Percentiles rank a stretch among this genome's conserved stretches.
Conservation (phyloP, 30 jellyfish, hydroid and myxozoan species). For the Mastigias papua region DNA sequence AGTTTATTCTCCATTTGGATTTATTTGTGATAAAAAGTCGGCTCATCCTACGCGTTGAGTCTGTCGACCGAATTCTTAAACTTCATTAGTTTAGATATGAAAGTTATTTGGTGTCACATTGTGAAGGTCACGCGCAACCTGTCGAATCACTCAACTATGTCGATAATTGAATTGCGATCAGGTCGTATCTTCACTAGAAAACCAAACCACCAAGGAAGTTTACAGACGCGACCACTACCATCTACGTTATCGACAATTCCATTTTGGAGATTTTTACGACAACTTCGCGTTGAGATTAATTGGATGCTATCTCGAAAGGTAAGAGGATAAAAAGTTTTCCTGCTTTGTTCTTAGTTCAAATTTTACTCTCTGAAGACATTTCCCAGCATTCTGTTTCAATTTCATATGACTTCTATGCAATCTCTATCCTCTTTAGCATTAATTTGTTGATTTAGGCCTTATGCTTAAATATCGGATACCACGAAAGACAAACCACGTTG, state of each 20-base stretch:
- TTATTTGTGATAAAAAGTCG: not conserved
- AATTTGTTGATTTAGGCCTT: too few species aligned
- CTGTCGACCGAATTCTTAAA: too few species aligned
- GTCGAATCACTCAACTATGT: conserved; percentile 53
- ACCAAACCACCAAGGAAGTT: conserved; percentile 64
- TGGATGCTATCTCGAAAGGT: not conserved
- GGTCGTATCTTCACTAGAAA: conserved; percentile 12
- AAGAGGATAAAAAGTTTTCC: not conserved
- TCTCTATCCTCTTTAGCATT: too few species aligned
- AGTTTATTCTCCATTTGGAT: too few species aligned
- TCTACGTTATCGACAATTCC: conserved; percentile 23
- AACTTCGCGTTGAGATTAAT: not conserved
- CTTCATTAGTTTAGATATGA: not conserved
- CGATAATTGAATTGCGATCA: conserved; percentile 61
- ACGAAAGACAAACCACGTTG: too few species aligned
- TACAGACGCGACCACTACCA: conserved; percentile 48
- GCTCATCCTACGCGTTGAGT: not conserved
- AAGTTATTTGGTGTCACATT: not conserved
- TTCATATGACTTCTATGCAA: too few species aligned
- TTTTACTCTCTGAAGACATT: not conserved
- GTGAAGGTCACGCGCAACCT: conserved; percentile 73
- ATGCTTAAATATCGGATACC: too few species aligned
- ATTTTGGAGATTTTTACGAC: conserved; percentile 14
- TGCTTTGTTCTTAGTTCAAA: too few species aligned
- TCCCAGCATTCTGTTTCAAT: too few species aligned